Evolutionary conservation across 2,888 invertebrate genomes (phyloP), one percentile per base, ranked within the genome.

Genomic region (Drosophila fungiperda): DNA sequence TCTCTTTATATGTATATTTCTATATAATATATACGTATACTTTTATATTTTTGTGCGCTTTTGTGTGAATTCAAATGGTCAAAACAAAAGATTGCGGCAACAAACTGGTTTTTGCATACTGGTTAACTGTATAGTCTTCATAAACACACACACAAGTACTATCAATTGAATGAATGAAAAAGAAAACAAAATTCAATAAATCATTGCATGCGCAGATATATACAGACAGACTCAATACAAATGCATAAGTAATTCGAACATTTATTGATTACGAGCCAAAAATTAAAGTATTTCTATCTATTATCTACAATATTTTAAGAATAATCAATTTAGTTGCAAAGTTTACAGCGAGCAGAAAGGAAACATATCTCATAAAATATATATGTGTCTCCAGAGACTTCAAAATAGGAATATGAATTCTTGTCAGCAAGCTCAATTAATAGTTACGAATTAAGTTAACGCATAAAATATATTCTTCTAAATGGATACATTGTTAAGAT

Each of bases 21-120:
- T 55, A 68, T 48, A 45, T 59, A 45, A 8, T 23, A 15, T 7
- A 20, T 23, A 45, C 4, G 15, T 23, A 23, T 23, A 45, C 45
- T 26, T 45, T 23, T 45, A 68, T 53, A 59, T 68, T 59, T 61
- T 20, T 71, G 79, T 68, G 74, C 68, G 70, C 69, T 80, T 80
- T 69, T 73, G 66, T 80, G 76, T 76, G 68, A 85, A 78, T 76
- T 67, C 60, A 66, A 78, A 68, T 76, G 78, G 75, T 85, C 78
- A 85, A 85, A 86, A 73, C 80, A 76, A 82, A 85, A 82, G 80
- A 81, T 79, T 83, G 78, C 68, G 74, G 67, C 70, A 86, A 77
- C 78, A 80, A 85, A 83, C 83, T 73, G 83, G 83, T 86, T 83
- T 85, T 76, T 67, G 75, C 78, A 82, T 70, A 72, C 65, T 61